A percentile compares a stretch with the other conserved stretches of the same genome.
Evolutionary conservation across 1,140 invertebrate species (phyloP).

Genomic region (Aphis gossypii): DNA sequence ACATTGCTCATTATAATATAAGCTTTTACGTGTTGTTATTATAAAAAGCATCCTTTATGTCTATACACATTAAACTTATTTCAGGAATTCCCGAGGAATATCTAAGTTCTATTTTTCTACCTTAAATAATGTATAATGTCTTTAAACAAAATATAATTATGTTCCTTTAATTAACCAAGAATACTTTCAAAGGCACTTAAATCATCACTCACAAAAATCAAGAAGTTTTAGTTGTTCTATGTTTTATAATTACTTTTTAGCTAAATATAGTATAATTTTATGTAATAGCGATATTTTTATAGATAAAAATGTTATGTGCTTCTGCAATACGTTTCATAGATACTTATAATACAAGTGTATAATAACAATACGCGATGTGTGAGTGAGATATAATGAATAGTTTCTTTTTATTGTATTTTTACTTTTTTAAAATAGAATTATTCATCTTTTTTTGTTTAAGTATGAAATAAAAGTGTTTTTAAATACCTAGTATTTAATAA

Average conservation of each 20-base stretch:
- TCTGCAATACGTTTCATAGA: not conserved
- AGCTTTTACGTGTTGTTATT: not conserved
- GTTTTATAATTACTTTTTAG: conserved; percentile 9
- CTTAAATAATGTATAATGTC: not conserved
- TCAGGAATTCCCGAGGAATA: not conserved
- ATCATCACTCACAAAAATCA: not conserved
- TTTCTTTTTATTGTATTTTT: not conserved
- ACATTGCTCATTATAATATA: not conserved
- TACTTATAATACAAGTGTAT: not conserved
- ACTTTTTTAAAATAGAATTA: not conserved
- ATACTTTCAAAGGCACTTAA: conserved; percentile 14
- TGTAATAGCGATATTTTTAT: not conserved
- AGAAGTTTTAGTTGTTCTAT: not conserved
- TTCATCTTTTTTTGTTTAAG: not conserved
- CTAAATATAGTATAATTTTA: not conserved
- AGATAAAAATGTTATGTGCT: not conserved
- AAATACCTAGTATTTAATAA: not conserved
- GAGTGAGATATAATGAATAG: not conserved
- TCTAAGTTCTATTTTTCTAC: not conserved
- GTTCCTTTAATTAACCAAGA: not conserved
- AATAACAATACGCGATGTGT: no score
- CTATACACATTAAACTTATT: not conserved
- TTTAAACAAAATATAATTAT: conserved; percentile 13
- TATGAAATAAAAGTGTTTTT: not conserved
- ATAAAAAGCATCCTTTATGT: not conserved